Percentiles rank a stretch among this genome's conserved stretches.
These are phyloP conservation scores for Spodoptera frugiperda DNA, from an alignment of 1,140 invertebrate genomes.

Conservation along the genomic window DNA sequence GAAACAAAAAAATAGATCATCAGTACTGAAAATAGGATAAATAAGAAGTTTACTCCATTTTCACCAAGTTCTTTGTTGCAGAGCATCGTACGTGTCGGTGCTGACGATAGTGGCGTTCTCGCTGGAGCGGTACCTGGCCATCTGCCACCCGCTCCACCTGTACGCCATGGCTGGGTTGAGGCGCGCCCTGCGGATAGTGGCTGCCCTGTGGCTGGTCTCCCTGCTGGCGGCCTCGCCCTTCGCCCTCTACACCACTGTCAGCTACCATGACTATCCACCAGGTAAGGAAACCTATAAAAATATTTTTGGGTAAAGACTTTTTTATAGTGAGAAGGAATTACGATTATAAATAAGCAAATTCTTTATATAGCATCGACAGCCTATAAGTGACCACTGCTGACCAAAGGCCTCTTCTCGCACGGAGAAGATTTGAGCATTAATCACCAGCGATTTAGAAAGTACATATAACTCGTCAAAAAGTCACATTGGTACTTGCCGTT, in stretches of 20 bases:
- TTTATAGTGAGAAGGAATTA: too few relatives aligned
- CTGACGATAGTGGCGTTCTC: slow-evolving; percentile 96
- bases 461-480: too few relatives aligned
- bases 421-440: too few relatives aligned
- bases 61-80: slow-evolving; percentile 71
- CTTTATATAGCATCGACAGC: too few relatives aligned
- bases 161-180: slow-evolving; percentile 93
- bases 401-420: too few relatives aligned
- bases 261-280: slow-evolving; percentile 90
- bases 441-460: too few relatives aligned
- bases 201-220: slow-evolving; percentile 92
- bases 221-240: slow-evolving; percentile 93
- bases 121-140: slow-evolving; percentile 95
- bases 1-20: too few relatives aligned
- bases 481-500: too few relatives aligned
- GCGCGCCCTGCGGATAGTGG: slow-evolving; percentile 93
- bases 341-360: too few relatives aligned
- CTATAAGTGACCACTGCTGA: too few relatives aligned
- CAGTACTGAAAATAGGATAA: too few relatives aligned
- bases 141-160: slow-evolving; percentile 94
- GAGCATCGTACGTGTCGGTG: slow-evolving; percentile 95
- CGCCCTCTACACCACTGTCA: slow-evolving; percentile 89
- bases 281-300: slow-evolving; percentile 76
- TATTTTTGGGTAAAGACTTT: background rate
- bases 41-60: background rate